These are phyloP conservation scores for Neoaliturus tenellus DNA, from an alignment of 2,888 invertebrate species.

Conservation along the genomic window DNA sequence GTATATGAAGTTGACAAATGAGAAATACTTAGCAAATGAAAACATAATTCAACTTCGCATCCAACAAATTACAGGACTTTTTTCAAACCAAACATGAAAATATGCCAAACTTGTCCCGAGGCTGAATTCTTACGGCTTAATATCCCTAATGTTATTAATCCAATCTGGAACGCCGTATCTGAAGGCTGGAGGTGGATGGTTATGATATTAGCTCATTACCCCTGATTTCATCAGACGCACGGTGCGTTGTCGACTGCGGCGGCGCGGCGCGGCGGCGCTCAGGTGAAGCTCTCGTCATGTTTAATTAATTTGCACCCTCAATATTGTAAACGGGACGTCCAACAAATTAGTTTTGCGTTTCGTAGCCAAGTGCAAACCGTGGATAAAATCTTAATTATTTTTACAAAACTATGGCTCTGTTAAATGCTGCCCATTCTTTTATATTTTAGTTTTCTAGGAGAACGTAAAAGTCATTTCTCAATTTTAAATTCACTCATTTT, in stretches of 20 bases:
- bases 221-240: constrained; percentile 13
- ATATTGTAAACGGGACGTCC: background rate
- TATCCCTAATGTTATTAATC: background rate
- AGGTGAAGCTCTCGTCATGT: background rate
- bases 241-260: too few relatives aligned
- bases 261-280: background rate
- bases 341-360: background rate
- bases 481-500: too few relatives aligned
- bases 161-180: background rate
- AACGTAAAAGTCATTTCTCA: too few relatives aligned
- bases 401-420: too few relatives aligned
- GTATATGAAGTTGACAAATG: too few relatives aligned
- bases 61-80: too few relatives aligned
- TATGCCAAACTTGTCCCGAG: background rate
- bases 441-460: too few relatives aligned
- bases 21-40: too few relatives aligned
- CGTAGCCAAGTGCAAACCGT: too few relatives aligned
- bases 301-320: background rate
- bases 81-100: background rate
- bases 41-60: too few relatives aligned
- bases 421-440: too few relatives aligned
- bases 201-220: constrained; percentile 27
- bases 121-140: background rate
- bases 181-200: background rate
- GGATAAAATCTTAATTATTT: too few relatives aligned